Base-by-base conservation (phyloP, 1,140 invertebrate genomes). In the Steinernema khuongi region DNA sequence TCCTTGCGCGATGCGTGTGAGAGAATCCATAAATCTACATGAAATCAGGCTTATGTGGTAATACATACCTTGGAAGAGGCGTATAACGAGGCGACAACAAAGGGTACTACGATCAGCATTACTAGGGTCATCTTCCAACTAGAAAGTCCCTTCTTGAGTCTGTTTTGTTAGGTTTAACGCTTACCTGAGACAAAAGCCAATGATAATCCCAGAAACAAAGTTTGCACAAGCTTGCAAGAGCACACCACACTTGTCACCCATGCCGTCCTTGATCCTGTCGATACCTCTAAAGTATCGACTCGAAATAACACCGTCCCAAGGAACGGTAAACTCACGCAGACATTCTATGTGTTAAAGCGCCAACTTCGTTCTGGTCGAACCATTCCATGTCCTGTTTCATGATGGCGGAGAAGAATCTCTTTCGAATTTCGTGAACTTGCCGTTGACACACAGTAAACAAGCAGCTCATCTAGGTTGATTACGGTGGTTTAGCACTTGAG, bases 231-330 rank as follows among this genome's bases (percentile, higher is more conserved):
- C 73, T 80, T 90, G 91, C 11, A 92, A 83, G 77, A 94, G 90
- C 67, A 91, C 90, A 1, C 90, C 90, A 28, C 94, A 87, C 85
- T 96, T 96, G 83, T 94, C 92, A 0, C 92, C 92, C 41, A 94
- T 90, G 14, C 93, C 94, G 81, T 94, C 92, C 85, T 93, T 91
- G 78, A 95, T 88, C 86, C 92, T 91, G 50, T 60, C 50, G 7
- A 60, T 26, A n/a, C 50, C 50, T 22, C 50, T 60, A 26, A 26
- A 60, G 26, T 60, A 4, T n/a, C n/a, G n/a, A n/a, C 11, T 11
- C 19, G 50, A 14, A 60, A 11, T 60, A 14, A 14, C 14, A 60
- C 4, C n/a, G n/a, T 18, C 50, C 14, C 36, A 60, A 22, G 7
- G 50, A 22, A 7, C 14, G 50, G 7, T 17, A 2, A 14, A 22